phyloP scores from a whole-genome alignment of 2,888 invertebrate species.

The Cantharis rufa region DNA sequence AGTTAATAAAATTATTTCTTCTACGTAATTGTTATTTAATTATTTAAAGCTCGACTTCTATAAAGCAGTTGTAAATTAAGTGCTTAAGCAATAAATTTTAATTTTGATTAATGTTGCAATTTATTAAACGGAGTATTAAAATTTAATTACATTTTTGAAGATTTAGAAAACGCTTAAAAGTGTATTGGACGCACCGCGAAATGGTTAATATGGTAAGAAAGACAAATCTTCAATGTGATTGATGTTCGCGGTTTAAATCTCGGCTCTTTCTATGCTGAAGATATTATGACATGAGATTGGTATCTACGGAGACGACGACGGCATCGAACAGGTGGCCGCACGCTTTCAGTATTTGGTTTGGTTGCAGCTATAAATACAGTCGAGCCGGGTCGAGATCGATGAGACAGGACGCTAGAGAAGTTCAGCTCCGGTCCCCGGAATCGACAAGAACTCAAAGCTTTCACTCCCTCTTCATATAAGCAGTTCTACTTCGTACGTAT shows the following conservation, averaged over 20 bases:
- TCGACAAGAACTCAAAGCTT: constrained; percentile 22
- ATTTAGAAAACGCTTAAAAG: not conserved
- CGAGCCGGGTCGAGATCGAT: constrained; percentile 41
- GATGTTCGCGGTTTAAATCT: not conserved
- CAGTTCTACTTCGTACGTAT: constrained; percentile 10
- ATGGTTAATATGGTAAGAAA: not conserved
- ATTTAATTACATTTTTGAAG: not conserved
- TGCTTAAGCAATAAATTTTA: not conserved
- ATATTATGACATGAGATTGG: constrained; percentile 4
- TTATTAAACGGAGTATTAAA: not conserved
- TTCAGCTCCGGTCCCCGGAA: constrained; percentile 37
- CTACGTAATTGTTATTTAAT: not conserved
- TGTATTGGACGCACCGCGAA: not conserved
- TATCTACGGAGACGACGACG: constrained; percentile 11
- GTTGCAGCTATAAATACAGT: constrained; percentile 43
- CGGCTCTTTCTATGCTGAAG: not conserved
- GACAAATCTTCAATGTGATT: not conserved
- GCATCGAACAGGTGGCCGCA: constrained; percentile 36
- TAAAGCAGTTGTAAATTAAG: not conserved
- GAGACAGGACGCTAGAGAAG: constrained; percentile 35
- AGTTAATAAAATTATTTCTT: not conserved
- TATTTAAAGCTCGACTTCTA: not conserved
- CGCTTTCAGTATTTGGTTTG: constrained; percentile 33
- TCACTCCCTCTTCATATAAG: not conserved
- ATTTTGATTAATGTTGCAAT: not conserved